Evolutionary conservation across 1,140 invertebrate genomes (phyloP), one percentile per base, ranked within the genome.

Genomic region (Leptopilina clavipes): DNA sequence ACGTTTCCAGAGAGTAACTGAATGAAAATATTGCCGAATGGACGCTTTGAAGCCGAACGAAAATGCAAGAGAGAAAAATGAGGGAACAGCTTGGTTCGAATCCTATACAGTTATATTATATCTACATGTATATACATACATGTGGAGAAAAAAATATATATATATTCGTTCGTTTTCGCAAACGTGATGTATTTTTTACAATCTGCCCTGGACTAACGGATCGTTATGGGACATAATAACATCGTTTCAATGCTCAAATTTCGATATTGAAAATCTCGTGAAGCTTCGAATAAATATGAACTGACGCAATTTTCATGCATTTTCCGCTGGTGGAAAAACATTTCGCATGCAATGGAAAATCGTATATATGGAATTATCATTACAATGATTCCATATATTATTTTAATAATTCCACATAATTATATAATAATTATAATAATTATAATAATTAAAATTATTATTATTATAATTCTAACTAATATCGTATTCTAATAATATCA

Each of bases 191-290:
- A 31, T 65, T 65, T 52, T 37, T 65, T 65, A 65, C 59, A 31
- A 25, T 31, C 14, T 22, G 11, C 25, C 19, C 59, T 14, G n/a
- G 11, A 65, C 59, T 65, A 65, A 31, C 12, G 22, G 59, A 31
- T 65, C 22, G 59, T 8, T 65, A 65, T 65, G 14, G 5, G 14
- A 65, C 59, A 65, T 31, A 52, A 52, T 52, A 52, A 52, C 48
- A 65, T 65, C 59, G 25, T 31, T 65, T 65, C 25, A 31, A n/a
- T 65, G 59, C 59, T 65, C 22, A 31, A 65, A 65, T 37, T 65
- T 65, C 25, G 11, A 22, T 22, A 65, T 65, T 31, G 59, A n/a
- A 54, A 65, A 31, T 31, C 22, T 19, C 22, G 14, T 65, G 25
- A 65, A 65, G 25, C 10, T 65, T 31, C 59, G 12, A 3, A 31